Conservation (phyloP, 2,888 invertebrate genomes). For the Heliconius erato region DNA sequence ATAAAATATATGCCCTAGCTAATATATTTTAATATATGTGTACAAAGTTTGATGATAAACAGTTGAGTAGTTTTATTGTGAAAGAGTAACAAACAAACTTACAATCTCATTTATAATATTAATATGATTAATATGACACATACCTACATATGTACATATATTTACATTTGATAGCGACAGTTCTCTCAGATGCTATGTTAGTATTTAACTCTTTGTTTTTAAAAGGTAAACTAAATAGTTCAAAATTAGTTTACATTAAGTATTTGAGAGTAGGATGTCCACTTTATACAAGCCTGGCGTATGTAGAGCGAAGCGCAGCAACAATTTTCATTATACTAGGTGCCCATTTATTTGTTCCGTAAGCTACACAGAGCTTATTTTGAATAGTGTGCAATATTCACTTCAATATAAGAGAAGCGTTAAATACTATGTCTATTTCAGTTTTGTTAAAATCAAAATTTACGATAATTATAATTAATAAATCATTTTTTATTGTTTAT, state of each 20-base stretch:
- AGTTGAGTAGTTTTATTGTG: no score
- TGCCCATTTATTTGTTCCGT: constrained; percentile 58
- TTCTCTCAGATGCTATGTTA: neutral
- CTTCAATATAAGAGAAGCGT: constrained; percentile 24
- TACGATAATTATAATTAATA: neutral
- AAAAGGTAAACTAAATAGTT: constrained; percentile 21
- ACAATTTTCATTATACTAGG: constrained; percentile 69
- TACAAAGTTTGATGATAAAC: no score
- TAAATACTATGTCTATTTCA: constrained; percentile 16
- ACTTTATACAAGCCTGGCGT: constrained; percentile 50
- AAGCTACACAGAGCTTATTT: constrained; percentile 56
- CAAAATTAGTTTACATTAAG: constrained; percentile 47
- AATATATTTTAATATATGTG: no score
- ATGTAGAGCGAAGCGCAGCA: constrained; percentile 50
- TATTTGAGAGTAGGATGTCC: constrained; percentile 50
- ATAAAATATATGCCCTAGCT: no score
- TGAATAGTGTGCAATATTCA: constrained; percentile 54
- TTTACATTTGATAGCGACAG: neutral
- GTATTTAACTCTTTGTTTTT: constrained; percentile 15
- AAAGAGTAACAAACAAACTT: no score
- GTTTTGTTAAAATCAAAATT: neutral
- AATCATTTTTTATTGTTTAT: neutral
- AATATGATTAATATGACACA: neutral
- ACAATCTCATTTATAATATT: no score
- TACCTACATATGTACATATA: neutral